These are phyloP conservation scores for Oryctolagus cuniculus DNA, from an alignment of 2,113 vertebrate genomes.

Conservation along the genomic window DNA sequence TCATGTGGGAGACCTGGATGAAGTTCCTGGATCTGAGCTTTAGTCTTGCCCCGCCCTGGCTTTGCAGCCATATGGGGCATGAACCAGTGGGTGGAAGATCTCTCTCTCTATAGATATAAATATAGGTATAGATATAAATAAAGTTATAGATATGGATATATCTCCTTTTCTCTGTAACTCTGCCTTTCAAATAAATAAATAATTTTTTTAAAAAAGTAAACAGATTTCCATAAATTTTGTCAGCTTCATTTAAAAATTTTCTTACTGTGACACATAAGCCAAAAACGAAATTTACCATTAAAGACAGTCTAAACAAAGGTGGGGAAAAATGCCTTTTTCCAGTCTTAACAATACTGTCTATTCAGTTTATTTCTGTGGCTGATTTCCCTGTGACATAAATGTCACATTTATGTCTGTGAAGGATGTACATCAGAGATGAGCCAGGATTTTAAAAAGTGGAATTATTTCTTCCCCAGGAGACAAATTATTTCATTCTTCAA, in stretches of 20 bases:
- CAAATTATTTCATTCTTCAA: conserved; percentile 44
- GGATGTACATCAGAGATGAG: neutral
- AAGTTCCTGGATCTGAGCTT: too few relatives aligned
- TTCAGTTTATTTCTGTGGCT: conserved; percentile 56
- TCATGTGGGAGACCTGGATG: too few relatives aligned
- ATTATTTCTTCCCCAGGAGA: neutral
- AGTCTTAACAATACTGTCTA: neutral
- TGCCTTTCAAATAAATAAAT: too few relatives aligned
- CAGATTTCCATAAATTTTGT: conserved; percentile 66
- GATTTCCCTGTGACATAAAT: conserved; percentile 30
- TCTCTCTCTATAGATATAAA: too few relatives aligned
- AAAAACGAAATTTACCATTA: conserved; percentile 57
- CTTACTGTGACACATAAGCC: conserved; percentile 58
- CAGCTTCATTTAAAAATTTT: conserved; percentile 61
- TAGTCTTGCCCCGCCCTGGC: too few relatives aligned
- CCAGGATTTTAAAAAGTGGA: neutral
- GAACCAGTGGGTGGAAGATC: too few relatives aligned
- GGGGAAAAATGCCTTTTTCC: conserved; percentile 4
- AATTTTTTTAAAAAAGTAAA: too few relatives aligned
- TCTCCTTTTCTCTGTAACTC: too few relatives aligned
- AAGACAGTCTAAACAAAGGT: conserved; percentile 59
- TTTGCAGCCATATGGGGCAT: too few relatives aligned
- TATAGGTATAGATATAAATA: too few relatives aligned
- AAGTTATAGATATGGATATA: too few relatives aligned
- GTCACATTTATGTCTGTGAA: neutral